These are phyloP conservation scores for Porites divaricata DNA, from an alignment of 92 coral and sea anemone genomes.

Conservation along the genomic window DNA sequence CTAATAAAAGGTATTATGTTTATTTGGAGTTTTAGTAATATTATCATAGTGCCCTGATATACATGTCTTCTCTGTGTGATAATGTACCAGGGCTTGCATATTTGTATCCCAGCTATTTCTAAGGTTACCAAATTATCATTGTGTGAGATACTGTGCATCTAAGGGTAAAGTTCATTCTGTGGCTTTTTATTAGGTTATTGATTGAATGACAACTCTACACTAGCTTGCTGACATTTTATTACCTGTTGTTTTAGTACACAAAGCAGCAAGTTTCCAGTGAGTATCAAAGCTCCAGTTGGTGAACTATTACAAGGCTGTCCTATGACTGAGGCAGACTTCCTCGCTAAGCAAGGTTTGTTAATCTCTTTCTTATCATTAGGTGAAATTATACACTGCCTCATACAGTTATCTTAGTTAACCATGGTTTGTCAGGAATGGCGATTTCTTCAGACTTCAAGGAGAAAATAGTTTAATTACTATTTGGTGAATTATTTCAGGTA, in stretches of 20 bases:
- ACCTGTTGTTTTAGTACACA: conserved; percentile 68
- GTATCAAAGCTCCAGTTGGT: conserved; percentile 93
- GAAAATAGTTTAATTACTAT: neutral
- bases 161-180: neutral
- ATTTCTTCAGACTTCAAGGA: neutral
- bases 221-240: too few relatives aligned
- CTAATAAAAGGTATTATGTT: too few relatives aligned
- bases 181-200: neutral
- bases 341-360: conserved; percentile 70
- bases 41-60: too few relatives aligned
- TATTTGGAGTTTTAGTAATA: too few relatives aligned
- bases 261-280: conserved; percentile 81
- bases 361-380: neutral
- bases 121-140: too few relatives aligned
- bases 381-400: too few relatives aligned
- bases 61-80: too few relatives aligned
- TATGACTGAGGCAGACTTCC: conserved; percentile 86
- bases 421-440: neutral
- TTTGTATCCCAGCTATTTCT: too few relatives aligned
- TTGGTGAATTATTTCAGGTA: conserved; percentile 52
- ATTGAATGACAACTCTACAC: neutral
- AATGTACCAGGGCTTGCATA: too few relatives aligned
- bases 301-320: conserved; percentile 82
- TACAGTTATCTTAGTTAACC: neutral
- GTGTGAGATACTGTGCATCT: neutral